Evolutionary conservation across 2,113 vertebrate species (phyloP).

Genomic region (Crotalus tigris): DNA sequence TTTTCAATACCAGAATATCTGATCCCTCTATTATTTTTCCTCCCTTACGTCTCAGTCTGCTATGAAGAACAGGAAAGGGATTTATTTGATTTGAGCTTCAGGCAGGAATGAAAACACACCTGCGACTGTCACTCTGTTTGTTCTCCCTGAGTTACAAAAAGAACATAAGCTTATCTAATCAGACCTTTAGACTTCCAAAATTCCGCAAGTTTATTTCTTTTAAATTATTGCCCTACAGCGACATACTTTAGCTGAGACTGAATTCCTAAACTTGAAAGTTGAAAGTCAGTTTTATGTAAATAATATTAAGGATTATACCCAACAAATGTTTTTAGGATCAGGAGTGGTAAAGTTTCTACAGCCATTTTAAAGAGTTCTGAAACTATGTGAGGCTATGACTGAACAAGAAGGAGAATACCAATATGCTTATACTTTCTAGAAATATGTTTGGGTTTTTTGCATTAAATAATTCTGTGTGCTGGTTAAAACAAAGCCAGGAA

Average conservation of each 20-base stretch:
- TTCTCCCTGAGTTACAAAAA: conserved; percentile 3
- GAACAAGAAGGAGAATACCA: neutral
- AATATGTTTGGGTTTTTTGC: neutral
- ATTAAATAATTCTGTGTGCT: neutral
- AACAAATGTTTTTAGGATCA: neutral
- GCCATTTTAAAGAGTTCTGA: neutral
- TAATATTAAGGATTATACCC: neutral
- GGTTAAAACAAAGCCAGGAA: neutral
- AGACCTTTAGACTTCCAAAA: conserved; percentile 25
- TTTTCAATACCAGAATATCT: neutral
- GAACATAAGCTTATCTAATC: conserved; percentile 31
- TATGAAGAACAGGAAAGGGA: neutral
- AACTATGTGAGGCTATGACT: neutral
- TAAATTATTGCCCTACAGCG: neutral
- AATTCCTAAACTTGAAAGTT: neutral
- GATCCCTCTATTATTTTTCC: neutral
- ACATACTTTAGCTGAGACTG: neutral
- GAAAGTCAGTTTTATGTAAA: neutral
- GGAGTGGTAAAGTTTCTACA: neutral
- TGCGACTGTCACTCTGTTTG: conserved; percentile 31
- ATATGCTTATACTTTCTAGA: neutral
- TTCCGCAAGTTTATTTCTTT: conserved; percentile 6
- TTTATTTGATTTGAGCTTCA: conserved; percentile 30
- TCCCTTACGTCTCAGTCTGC: neutral
- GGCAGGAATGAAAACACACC: conserved; percentile 21